Evolutionary conservation across 2,888 invertebrate species (phyloP), one percentile per base, ranked within the genome.

Genomic region (Boloria selene): DNA sequence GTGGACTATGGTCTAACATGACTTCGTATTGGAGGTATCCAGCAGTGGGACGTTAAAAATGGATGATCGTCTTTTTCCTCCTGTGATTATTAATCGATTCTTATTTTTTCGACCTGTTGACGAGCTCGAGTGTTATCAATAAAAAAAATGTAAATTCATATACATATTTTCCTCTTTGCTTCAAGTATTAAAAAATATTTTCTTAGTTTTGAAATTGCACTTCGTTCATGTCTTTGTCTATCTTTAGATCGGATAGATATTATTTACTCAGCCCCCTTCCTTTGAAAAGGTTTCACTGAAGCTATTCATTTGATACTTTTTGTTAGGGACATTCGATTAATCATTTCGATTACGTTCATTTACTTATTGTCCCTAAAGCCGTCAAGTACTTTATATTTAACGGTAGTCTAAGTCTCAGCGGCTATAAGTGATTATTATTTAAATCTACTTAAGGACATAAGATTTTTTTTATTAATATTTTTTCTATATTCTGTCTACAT

Each of bases 201-300:
- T 13, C n/a, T 16, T 5, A 3, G 14, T 55, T 55, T 42, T 14
- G 16, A 18, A 44, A 6, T 55, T 7, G 42, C 17, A 14, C 18
- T 10, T 14, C 1, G 14, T 55, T 13, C 10, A 6, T 18, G 44
- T 44, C 2, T 14, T 7, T 7, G 44, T 56, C 44, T 38, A 44
- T 44, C 44, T 56, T 56, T 18, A 18, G 42, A 17, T n/a, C 10
- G 44, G 13, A 13, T 50, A 64, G 44, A 22, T 44, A 0, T 14
- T 10, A 18, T 22, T 0, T 56, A 44, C 55, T 44, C 44, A 55
- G 55, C 18, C 44, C 55, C 55, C 55, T 56, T 56, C 44, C 13
- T n/a, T 56, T 56, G n/a, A 56, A 56, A 56, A 56, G 55, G 55
- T 56, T 56, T 56, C 49, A 17, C 55, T 56, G 18, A 56, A 56